Percentiles rank a stretch among this genome's conserved stretches.
These are phyloP conservation scores for Ondatra zibethicus DNA, from an alignment of 2,113 vertebrate species.

Conservation along the genomic window DNA sequence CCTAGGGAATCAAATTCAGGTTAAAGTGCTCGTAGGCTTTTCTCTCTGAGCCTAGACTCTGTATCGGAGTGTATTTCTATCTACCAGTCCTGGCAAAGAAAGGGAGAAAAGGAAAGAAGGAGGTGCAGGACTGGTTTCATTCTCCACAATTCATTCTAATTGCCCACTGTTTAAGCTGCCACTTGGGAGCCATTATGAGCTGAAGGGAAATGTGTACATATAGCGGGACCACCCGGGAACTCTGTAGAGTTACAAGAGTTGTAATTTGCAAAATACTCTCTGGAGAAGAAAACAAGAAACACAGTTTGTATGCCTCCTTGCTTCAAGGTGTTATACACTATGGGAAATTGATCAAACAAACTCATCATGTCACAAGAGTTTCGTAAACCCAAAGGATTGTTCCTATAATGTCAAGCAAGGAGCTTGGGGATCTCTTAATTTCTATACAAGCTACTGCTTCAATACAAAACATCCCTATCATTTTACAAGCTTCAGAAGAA, in stretches of 20 bases:
- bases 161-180: slow-evolving; percentile 59
- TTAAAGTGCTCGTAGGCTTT: not conserved
- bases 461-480: slow-evolving; percentile 40
- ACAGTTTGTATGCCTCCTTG: not conserved
- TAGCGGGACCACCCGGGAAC: slow-evolving; percentile 57
- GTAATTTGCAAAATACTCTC: slow-evolving; percentile 68
- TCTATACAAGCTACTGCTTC: slow-evolving; percentile 20
- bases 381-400: slow-evolving; percentile 20
- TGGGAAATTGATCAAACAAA: slow-evolving; percentile 35
- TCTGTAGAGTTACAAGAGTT: not conserved
- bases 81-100: not conserved
- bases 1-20: not conserved
- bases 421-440: not conserved
- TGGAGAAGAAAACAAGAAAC: slow-evolving; percentile 17
- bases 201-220: slow-evolving; percentile 33
- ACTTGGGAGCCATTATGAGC: slow-evolving; percentile 62
- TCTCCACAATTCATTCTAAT: slow-evolving; percentile 70
- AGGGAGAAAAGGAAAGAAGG: not conserved
- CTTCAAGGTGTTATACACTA: not conserved
- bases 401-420: not conserved
- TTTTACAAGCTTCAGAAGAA: slow-evolving; percentile 5
- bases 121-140: not conserved
- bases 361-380: not conserved
- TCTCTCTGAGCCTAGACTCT: not conserved
- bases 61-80: not conserved